phyloP scores from a whole-genome alignment of 1,140 invertebrate genomes.

The Nasonia longicornis region DNA sequence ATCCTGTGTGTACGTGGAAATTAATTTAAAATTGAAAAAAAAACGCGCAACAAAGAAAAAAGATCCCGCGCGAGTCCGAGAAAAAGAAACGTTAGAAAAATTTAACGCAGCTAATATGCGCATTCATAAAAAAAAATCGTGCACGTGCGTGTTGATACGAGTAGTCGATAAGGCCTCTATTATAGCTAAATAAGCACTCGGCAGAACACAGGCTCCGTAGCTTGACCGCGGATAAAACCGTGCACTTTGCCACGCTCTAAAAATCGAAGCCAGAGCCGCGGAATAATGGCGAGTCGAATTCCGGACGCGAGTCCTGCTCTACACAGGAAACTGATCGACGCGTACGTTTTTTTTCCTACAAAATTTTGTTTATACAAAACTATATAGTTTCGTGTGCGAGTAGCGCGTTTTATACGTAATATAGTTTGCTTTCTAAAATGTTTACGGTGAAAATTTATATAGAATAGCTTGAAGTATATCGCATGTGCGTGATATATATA shows the following conservation, averaged over 20 bases:
- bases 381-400: too few relatives aligned
- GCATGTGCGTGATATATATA: too few relatives aligned
- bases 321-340: not conserved
- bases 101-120: conserved; percentile 8
- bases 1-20: not conserved
- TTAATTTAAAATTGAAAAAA: conserved; percentile 10
- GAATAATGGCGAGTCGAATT: not conserved
- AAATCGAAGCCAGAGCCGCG: conserved; percentile 55
- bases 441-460: too few relatives aligned
- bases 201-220: conserved; percentile 32
- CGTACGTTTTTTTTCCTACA: not conserved
- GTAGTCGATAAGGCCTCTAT: conserved; percentile 45
- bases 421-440: too few relatives aligned
- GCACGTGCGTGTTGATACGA: conserved; percentile 31
- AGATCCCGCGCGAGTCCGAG: too few relatives aligned
- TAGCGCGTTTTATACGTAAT: too few relatives aligned
- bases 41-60: not conserved
- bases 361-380: not conserved
- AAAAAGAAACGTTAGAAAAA: conserved; percentile 38
- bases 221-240: conserved; percentile 54
- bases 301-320: not conserved
- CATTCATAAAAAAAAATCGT: not conserved
- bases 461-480: too few relatives aligned
- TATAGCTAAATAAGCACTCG: conserved; percentile 49
- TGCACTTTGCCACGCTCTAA: conserved; percentile 57